Base-by-base conservation (phyloP, 2,888 invertebrate species). In the Hyposoter dolosus region DNA sequence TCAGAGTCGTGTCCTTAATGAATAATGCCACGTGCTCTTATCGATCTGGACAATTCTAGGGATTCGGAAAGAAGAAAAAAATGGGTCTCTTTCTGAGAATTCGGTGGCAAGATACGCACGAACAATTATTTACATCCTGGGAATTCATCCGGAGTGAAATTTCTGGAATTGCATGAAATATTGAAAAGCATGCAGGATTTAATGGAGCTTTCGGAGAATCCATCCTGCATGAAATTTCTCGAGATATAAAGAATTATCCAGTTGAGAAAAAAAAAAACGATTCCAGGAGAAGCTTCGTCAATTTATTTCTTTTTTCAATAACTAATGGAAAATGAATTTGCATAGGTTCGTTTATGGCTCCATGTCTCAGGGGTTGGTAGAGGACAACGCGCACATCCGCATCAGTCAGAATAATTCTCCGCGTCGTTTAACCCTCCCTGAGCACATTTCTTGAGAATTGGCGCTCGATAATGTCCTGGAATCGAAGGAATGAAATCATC, bases 381-480 rank as follows among this genome's bases (percentile, higher is more conserved):
- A 40, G 40, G 19, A 60, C 15, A 15, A 28, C 28, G 40, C 66
- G 40, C 66, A 40, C 66, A 40, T 66, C 19, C 35, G 7, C 10
- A 0, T 19, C 35, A 15, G 17, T n/a, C 9, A n/a, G 32, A 84
- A 84, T 86, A 69, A 74, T 87, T 79, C 86, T 77, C 86, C 78
- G 50, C 82, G 76, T 76, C 83, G 77, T 75, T 45, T 23, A 5
- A 35, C 65, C 63, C 28, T 60, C 60, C 28, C 28, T 60, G 15
- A 45, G 3, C 65, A 74, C 35, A 35, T 83, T 86, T 88, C 84
- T 72, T 40, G 72, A 75, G 83, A 88, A 85, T 79, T 76, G 63
- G 47, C 84, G 88, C 79, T 88, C 88, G 87, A 88, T 87, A 87
- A 87, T 86, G 78, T 88, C 87, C 85, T 82, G 84, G 88, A 88